Evolutionary conservation across 2,113 vertebrate species (phyloP).

Genomic region (Ceratotherium simum): DNA sequence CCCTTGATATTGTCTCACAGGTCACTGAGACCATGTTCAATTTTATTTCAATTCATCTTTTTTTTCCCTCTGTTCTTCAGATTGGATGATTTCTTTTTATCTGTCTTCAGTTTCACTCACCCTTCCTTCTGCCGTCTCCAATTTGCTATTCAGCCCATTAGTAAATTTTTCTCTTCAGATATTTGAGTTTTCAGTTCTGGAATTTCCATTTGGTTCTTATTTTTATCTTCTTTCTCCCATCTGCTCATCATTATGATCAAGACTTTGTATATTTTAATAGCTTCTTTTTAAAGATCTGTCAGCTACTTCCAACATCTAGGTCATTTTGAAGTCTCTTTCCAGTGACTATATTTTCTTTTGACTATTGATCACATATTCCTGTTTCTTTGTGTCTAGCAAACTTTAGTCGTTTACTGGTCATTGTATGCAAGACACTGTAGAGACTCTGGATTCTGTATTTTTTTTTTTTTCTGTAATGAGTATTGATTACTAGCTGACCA

Average conservation of each 20-base stretch:
- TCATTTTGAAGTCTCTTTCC: neutral
- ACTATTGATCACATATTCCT: neutral
- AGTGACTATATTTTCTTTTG: neutral
- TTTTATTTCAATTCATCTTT: neutral
- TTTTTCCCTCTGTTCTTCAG: neutral
- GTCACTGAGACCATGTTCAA: neutral
- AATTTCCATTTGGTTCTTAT: conserved; percentile 22
- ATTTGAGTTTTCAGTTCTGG: neutral
- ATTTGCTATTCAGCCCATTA: neutral
- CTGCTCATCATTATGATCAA: neutral
- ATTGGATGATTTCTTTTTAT: neutral
- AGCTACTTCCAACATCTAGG: neutral
- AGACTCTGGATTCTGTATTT: neutral
- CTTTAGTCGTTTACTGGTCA: neutral
- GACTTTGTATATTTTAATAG: neutral
- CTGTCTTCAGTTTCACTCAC: neutral
- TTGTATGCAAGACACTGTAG: neutral
- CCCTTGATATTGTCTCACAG: neutral
- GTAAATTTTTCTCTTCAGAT: neutral
- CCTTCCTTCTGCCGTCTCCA: neutral
- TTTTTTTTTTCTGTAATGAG: neutral
- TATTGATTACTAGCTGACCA: neutral
- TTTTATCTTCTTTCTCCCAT: neutral
- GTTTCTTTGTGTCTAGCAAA: neutral
- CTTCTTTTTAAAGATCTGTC: conserved; percentile 12